phyloP scores from a whole-genome alignment of 2,113 vertebrate species.

The Phaethornis superciliosus region DNA sequence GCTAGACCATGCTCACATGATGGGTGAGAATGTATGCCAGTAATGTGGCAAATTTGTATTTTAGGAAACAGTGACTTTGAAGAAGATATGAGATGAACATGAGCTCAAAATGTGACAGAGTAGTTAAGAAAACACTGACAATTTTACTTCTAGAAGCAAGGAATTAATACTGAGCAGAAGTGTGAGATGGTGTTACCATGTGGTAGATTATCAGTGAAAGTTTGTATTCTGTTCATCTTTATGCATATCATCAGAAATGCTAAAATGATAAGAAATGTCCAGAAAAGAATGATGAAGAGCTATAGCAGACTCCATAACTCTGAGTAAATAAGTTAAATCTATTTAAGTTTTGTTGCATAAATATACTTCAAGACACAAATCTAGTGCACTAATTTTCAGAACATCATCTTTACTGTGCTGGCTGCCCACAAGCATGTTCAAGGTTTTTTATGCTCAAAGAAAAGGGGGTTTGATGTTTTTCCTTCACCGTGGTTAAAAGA shows the following conservation, averaged over 20 bases:
- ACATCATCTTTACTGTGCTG: background rate
- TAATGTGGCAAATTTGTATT: constrained; percentile 11
- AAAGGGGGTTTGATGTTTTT: background rate
- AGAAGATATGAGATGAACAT: constrained; percentile 21
- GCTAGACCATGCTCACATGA: constrained; percentile 50
- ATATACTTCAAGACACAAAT: background rate
- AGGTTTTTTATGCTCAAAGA: background rate
- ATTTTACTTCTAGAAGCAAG: background rate
- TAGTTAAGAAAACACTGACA: constrained; percentile 2
- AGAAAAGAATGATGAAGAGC: background rate
- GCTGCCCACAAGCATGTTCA: background rate
- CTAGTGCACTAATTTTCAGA: background rate
- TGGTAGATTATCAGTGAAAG: background rate
- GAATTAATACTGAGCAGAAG: background rate
- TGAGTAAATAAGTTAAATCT: background rate
- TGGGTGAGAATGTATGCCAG: constrained; percentile 27
- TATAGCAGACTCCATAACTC: background rate
- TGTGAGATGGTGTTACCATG: background rate
- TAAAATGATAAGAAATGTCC: background rate
- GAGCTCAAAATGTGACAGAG: constrained; percentile 14
- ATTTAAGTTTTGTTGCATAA: background rate
- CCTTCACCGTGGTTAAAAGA: background rate
- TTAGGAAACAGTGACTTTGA: constrained; percentile 39
- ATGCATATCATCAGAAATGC: background rate
- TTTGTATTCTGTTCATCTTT: background rate